Evolutionary conservation across 2,888 invertebrate species (phyloP), one percentile per base, ranked within the genome.

Genomic region (Neoascia interrupta): DNA sequence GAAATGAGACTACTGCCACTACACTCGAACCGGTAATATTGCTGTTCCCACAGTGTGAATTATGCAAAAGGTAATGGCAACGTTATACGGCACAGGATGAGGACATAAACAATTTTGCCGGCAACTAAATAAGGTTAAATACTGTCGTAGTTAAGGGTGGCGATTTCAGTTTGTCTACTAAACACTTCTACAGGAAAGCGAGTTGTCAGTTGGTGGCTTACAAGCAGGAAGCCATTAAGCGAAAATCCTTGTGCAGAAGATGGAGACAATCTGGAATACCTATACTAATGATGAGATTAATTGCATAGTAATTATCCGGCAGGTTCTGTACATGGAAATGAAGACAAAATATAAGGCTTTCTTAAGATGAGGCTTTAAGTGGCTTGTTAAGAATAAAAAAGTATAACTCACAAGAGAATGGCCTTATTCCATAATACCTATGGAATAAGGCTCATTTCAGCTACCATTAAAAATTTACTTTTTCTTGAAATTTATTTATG

Each of bases 81-180:
- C 23, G 23, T 41, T 53, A 45, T 28, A 37, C 49, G 13, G 43
- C 45, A 53, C 53, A 72, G 70, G 58, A 72, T 64, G 64, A 36
- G 72, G 53, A 54, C 64, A 60, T 70, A 70, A 76, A 60, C 76
- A 76, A 76, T 76, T 64, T 76, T 64, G 76, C 64, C 53, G 34
- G 37, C 53, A 74, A 68, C 54, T 63, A 63, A 75, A 75, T 70
- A 70, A 63, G 63, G 70, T 75, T 75, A 75, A 75, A 64, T 64
- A 45, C 70, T 45, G 49, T 43, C 49, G 34, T 11, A 43, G 34
- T 21, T 41, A 18, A 10, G 66, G 51, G 28, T 63, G 41, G 56
- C 51, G 43, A 43, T 56, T 73, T 51, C 49, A 43, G 36, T 15
- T 66, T 58, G 34, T 73, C 26, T 19, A 10, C 10, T 19, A 18